Conservation (phyloP, 2,113 vertebrate genomes). For the Ursus arctos region DNA sequence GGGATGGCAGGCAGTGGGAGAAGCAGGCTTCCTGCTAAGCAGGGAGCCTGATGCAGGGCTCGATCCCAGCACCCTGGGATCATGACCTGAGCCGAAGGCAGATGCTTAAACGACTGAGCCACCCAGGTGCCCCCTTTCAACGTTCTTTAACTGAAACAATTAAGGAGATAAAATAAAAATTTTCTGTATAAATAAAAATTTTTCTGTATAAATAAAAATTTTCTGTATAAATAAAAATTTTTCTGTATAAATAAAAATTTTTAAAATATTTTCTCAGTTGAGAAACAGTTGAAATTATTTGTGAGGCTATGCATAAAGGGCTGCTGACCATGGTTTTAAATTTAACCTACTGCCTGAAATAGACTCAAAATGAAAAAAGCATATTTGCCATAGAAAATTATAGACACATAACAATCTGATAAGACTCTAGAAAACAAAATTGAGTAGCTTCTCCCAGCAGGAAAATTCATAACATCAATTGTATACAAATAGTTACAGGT, state of each 20-base stretch:
- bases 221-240: conserved; percentile 44
- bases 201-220: neutral
- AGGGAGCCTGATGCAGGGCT: too few species aligned
- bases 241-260: conserved; percentile 24
- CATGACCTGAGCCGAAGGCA: too few species aligned
- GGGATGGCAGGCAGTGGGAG: too few species aligned
- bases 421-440: conserved; percentile 56
- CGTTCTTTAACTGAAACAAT: neutral
- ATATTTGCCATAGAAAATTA: conserved; percentile 41
- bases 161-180: conserved; percentile 47
- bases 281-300: conserved; percentile 62
- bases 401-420: neutral
- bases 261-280: conserved; percentile 2
- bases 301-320: conserved; percentile 22
- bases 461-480: conserved; percentile 32
- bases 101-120: too few species aligned
- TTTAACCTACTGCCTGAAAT: conserved; percentile 25
- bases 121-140: neutral
- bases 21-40: too few species aligned
- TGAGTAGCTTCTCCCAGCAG: neutral
- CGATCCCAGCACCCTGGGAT: too few species aligned
- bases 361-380: conserved; percentile 18
- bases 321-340: conserved; percentile 17
- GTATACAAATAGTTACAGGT: neutral
- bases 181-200: conserved; percentile 25